Evolutionary conservation across 2,797 vertebrate genomes (phyloP).

Genomic region (Clamator glandarius): DNA sequence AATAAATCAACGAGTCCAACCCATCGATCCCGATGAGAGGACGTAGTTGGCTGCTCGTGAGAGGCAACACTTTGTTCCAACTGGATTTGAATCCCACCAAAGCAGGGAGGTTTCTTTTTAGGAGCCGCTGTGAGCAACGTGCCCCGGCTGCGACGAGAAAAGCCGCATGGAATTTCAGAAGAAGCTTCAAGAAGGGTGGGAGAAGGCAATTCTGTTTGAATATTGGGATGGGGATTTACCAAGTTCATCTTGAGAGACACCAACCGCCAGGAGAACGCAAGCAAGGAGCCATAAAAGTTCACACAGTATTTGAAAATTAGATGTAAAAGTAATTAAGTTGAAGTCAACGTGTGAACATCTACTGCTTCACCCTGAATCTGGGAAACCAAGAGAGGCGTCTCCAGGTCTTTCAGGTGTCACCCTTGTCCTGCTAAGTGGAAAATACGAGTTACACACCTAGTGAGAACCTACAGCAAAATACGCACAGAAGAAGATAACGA

Average conservation of each 20-base stretch:
- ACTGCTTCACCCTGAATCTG: accelerated
- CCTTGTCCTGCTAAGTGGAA: accelerated
- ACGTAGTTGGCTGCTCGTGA: neutral
- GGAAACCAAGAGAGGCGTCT: neutral
- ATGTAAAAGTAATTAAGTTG: neutral
- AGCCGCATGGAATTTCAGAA: neutral
- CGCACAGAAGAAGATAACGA: accelerated
- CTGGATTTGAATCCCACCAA: neutral
- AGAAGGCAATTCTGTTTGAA: neutral
- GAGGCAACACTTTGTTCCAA: neutral
- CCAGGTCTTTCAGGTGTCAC: neutral
- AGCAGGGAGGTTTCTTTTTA: neutral
- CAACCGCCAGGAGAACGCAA: neutral
- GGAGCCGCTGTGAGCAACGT: neutral
- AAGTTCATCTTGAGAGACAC: neutral
- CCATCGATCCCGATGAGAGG: neutral
- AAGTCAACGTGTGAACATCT: accelerated
- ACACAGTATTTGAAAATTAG: neutral
- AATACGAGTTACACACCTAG: accelerated
- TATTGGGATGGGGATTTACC: neutral
- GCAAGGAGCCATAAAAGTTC: neutral
- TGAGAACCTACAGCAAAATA: accelerated
- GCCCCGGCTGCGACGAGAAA: neutral
- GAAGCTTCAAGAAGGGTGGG: neutral
- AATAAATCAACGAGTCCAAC: neutral